Percentiles rank a stretch among this genome's conserved stretches.
Conservation (phyloP, 2,797 vertebrate species). For the Apogon talboti region DNA sequence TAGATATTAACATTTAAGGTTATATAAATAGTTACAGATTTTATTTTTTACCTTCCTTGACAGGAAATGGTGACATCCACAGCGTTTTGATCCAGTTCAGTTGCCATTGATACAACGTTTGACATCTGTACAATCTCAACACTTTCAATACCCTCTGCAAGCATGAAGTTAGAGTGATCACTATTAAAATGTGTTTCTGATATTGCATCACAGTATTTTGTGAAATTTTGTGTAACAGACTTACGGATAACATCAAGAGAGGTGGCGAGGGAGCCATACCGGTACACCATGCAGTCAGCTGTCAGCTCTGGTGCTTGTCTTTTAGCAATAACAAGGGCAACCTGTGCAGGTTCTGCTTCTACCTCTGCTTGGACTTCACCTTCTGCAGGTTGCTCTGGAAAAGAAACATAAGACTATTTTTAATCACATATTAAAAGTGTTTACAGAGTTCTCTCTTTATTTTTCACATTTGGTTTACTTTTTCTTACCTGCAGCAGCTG, state of each 20-base stretch:
- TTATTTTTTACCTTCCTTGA: conserved; percentile 88
- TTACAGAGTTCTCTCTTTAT: neutral
- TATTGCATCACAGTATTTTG: neutral
- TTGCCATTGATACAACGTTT: conserved; percentile 73
- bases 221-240: conserved; percentile 51
- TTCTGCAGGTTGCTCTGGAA: conserved; percentile 41
- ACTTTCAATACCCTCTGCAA: conserved; percentile 92
- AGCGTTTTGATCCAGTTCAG: conserved; percentile 83
- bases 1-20: no score
- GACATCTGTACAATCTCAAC: conserved; percentile 90
- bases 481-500: conserved; percentile 66
- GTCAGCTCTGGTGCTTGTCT: conserved; percentile 86
- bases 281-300: conserved; percentile 87
- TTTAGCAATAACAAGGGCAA: conserved; percentile 85
- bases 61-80: conserved; percentile 93
- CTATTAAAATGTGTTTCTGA: neutral
- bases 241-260: conserved; percentile 90
- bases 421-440: neutral
- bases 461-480: neutral
- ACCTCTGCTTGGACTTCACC: conserved; percentile 59
- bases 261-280: conserved; percentile 91
- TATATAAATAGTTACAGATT: neutral
- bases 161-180: conserved; percentile 5
- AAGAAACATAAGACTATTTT: neutral
- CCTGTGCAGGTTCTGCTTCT: conserved; percentile 69